These are phyloP conservation scores for Orthonychiurus folsomi DNA, from an alignment of 2,888 invertebrate genomes.

Conservation along the genomic window DNA sequence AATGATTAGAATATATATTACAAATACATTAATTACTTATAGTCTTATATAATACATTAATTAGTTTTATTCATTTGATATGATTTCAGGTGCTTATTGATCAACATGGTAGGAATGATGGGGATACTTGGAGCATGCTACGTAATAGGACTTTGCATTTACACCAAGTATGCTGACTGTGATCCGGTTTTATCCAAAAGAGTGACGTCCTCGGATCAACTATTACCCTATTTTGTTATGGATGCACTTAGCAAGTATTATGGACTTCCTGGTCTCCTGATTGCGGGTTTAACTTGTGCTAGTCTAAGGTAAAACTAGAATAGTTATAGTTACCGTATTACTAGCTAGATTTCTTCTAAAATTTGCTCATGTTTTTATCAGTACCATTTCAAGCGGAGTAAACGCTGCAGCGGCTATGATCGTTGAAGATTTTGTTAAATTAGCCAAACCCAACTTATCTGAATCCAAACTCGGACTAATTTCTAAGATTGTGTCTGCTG, in stretches of 20 bases:
- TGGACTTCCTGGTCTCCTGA: conserved; percentile 31
- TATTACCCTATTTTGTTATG: conserved; percentile 28
- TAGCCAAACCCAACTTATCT: conserved; percentile 44
- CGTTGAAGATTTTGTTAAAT: conserved; percentile 22
- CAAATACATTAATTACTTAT: too few relatives aligned
- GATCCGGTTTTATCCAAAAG: conserved; percentile 59
- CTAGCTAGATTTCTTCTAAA: not conserved
- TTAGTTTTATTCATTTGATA: conserved; percentile 44
- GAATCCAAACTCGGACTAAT: conserved; percentile 39
- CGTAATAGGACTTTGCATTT: conserved; percentile 75
- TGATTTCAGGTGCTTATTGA: conserved; percentile 62
- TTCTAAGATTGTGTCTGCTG: conserved; percentile 14
- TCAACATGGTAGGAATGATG: conserved; percentile 64
- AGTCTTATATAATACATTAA: too few relatives aligned
- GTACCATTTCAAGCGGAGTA: conserved; percentile 27
- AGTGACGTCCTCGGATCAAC: conserved; percentile 20
- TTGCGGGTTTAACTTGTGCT: conserved; percentile 26
- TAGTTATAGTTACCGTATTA: too few relatives aligned
- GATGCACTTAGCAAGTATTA: conserved; percentile 24
- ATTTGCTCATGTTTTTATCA: conserved; percentile 8
- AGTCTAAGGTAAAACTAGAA: conserved; percentile 19
- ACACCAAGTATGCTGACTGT: conserved; percentile 69
- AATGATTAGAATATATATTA: too few relatives aligned
- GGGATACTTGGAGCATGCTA: conserved; percentile 75
- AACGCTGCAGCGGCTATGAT: conserved; percentile 47